Conservation (phyloP, 1,140 invertebrate species). For the Brachionus plicatilis region DNA sequence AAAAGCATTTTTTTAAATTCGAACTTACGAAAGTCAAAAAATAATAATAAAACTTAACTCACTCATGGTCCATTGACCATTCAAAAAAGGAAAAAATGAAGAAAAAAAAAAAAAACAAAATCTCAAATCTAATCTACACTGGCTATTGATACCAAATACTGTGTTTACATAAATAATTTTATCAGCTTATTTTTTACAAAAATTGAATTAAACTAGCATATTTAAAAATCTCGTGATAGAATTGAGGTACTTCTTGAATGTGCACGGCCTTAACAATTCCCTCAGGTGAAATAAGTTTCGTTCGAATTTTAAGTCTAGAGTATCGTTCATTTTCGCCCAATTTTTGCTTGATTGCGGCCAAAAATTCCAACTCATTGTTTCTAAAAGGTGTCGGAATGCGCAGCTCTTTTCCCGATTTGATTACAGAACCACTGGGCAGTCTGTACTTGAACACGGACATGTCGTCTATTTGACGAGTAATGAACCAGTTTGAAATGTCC, state of each 20-base stretch:
- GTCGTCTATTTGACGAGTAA: conserved; percentile 24
- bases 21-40: not conserved
- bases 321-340: not conserved
- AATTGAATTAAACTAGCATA: conserved; percentile 39
- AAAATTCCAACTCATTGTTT: conserved; percentile 15
- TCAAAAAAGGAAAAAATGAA: not conserved
- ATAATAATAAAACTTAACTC: not conserved
- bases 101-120: not conserved
- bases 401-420: conserved; percentile 13
- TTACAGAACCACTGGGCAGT: not conserved
- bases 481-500: conserved; percentile 32
- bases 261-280: conserved; percentile 33
- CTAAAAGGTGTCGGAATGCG: conserved; percentile 12
- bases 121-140: not conserved
- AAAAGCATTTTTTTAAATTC: not conserved
- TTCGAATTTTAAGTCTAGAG: conserved; percentile 14
- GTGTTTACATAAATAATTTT: not conserved
- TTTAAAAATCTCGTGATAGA: conserved; percentile 38
- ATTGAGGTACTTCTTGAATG: conserved; percentile 36
- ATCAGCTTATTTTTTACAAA: not conserved
- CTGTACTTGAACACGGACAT: conserved; percentile 22
- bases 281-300: conserved; percentile 14
- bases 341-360: conserved; percentile 7
- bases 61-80: not conserved
- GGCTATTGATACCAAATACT: conserved; percentile 1